Base-by-base conservation (phyloP, 2,888 invertebrate species). In the Lordiphosa andalusiaca region DNA sequence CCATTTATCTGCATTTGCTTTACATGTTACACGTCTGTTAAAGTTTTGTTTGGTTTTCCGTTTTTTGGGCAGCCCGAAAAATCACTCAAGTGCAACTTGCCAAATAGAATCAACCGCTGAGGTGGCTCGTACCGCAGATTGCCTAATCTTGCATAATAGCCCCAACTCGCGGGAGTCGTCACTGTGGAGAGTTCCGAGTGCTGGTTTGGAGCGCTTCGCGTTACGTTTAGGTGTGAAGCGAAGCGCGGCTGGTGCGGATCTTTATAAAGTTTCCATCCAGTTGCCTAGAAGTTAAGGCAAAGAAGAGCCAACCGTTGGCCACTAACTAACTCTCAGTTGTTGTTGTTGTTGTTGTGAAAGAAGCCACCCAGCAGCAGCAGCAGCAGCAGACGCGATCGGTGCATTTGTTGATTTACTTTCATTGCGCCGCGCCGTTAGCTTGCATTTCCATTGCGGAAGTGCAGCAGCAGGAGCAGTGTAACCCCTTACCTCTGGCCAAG, bases 11-110 rank as follows among this genome's bases (percentile, higher is more conserved):
- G 44, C 30, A 51, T 62, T 72, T 67, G 78, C 67, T 69, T 81
- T 74, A 80, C 67, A 78, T 73, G 67, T 76, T 69, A 65, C 74
- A 66, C 67, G 66, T 72, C 53, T 69, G 51, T 46, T 55, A 57
- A 65, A 69, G 59, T 67, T 57, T 67, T 73, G 56, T 72, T 65
- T 71, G 61, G 55, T 41, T 57, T 66, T 64, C 58, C 47, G 53
- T 67, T 67, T 70, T 70, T 70, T 73, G 73, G 70, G 70, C 67
- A 76, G 71, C 72, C 75, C 76, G 73, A 71, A 84, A 87, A 87
- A 81, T 86, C 87, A 87, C 86, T 87, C 81, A 87, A 83, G 85
- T 86, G 87, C 85, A 86, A 85, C 85, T 86, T 82, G 85, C 71
- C 76, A 78, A 69, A 83, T 80, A 80, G 78, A 72, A 83, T 83